Evolutionary conservation across 2,797 vertebrate genomes (phyloP), one percentile per base, ranked within the genome.

Genomic region (Sebastes elongatus): DNA sequence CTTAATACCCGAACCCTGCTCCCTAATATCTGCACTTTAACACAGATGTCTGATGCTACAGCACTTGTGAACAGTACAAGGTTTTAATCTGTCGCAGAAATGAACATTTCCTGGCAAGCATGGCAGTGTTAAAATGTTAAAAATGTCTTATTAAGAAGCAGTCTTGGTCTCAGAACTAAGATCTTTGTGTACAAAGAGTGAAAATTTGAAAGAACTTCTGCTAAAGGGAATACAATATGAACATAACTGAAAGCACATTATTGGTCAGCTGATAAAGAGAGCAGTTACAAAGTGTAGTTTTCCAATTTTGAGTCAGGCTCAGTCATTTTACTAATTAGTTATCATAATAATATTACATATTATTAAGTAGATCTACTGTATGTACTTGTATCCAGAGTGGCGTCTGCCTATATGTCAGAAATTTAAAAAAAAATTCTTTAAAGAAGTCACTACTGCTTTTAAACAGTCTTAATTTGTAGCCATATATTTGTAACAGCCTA

Each of bases 21-120:
- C 56, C 77, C 53, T 60, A 74, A 80, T 71, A 71, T 86, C 81
- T 69, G 78, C 56, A 52, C 71, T 76, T 61, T 5, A 60, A 77
- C 83, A 79, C 66, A 86, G 75, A 87, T 89, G 86, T 86, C 55
- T 71, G 32, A 78, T 38, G 60, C 64, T 35, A 18, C 10, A 68
- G 49, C 22, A 56, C 56, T 69, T 2, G 20, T 23, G 7, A 74
- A 62, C 68, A 76, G 23, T 27, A 74, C 65, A 61, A 77, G 35
- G 32, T 57, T 86, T 74, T 59, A 72, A 70, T 78, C 46, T 55
- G n/a, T 30, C 4, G 4, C 8, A 75, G n/a, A 52, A 86, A 62
- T 57, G 22, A 16, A 53, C 32, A 55, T 42, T 68, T 71, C 35
- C 3, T 10, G 5, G 18, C 23, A 72, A 73, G n/a, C 22, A 3